These are phyloP conservation scores for Toxotes chatareus DNA, from an alignment of 2,113 vertebrate genomes.

Conservation along the genomic window DNA sequence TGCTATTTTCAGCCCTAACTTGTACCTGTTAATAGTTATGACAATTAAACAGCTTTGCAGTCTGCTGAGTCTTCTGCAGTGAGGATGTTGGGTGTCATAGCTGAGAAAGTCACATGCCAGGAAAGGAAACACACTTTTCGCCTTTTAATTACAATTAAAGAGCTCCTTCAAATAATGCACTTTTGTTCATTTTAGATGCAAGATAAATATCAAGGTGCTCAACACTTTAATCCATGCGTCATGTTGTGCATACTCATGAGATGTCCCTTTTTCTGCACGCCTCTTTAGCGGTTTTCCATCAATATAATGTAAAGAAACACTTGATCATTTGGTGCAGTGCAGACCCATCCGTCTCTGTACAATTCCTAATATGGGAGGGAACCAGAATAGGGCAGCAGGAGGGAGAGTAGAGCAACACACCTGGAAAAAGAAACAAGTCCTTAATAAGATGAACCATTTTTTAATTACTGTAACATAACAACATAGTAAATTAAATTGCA, in stretches of 20 bases:
- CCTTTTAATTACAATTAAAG: neutral
- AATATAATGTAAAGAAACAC: slow-evolving; percentile 15
- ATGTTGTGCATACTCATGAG: slow-evolving; percentile 30
- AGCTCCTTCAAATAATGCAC: slow-evolving; percentile 4
- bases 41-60: slow-evolving; percentile 59
- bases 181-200: slow-evolving; percentile 20
- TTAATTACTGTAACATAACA: slow-evolving; percentile 20
- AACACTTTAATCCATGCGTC: neutral
- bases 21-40: slow-evolving; percentile 53
- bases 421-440: neutral
- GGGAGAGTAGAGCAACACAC: neutral
- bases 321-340: slow-evolving; percentile 25
- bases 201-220: slow-evolving; percentile 14
- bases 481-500: slow-evolving; percentile 8
- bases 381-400: neutral
- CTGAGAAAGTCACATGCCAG: slow-evolving; percentile 37
- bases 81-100: slow-evolving; percentile 37
- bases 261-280: neutral
- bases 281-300: neutral
- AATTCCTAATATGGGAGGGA: neutral
- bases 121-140: neutral
- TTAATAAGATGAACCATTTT: slow-evolving; percentile 11
- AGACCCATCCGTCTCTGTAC: neutral
- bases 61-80: slow-evolving; percentile 6
- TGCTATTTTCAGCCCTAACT: slow-evolving; percentile 38